Evolutionary conservation across 2,797 vertebrate species (phyloP).

Genomic region (Syngnathus acus): DNA sequence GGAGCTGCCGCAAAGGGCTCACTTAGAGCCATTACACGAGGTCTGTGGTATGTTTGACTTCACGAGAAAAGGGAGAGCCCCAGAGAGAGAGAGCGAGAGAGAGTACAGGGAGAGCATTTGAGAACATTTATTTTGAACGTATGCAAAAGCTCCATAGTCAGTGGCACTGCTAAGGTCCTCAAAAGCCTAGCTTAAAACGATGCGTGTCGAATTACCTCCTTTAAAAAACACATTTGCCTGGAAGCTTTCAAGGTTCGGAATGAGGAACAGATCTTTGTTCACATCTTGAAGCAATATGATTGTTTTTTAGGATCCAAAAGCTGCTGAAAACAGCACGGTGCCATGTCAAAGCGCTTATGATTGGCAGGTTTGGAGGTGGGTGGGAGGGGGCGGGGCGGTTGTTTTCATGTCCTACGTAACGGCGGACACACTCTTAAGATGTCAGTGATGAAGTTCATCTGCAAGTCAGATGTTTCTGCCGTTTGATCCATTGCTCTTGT

Average conservation of each 20-base stretch:
- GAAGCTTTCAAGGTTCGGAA: neutral
- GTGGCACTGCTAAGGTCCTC: neutral
- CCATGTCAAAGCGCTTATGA: neutral
- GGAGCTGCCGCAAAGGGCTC: slow-evolving; percentile 40
- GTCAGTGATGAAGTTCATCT: slow-evolving; percentile 32
- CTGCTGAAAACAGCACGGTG: neutral
- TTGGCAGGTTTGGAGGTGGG: neutral
- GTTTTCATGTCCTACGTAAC: neutral
- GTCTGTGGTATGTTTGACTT: slow-evolving; percentile 25
- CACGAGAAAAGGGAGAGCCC: neutral
- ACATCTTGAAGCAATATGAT: slow-evolving; percentile 1
- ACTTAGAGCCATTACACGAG: slow-evolving; percentile 55
- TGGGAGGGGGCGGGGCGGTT: neutral
- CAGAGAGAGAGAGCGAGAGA: neutral
- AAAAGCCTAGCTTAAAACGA: neutral
- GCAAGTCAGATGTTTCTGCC: slow-evolving; percentile 49
- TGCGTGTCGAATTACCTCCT: neutral
- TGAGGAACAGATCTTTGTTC: neutral
- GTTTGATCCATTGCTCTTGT: slow-evolving; percentile 39
- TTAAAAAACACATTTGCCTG: neutral
- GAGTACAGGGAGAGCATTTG: neutral
- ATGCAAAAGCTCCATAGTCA: neutral
- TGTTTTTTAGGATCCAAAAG: neutral
- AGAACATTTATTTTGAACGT: slow-evolving; percentile 20
- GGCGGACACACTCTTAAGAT: slow-evolving; percentile 18